phyloP scores from a whole-genome alignment of 1,140 invertebrate genomes.

The Meteorus sp. region DNA sequence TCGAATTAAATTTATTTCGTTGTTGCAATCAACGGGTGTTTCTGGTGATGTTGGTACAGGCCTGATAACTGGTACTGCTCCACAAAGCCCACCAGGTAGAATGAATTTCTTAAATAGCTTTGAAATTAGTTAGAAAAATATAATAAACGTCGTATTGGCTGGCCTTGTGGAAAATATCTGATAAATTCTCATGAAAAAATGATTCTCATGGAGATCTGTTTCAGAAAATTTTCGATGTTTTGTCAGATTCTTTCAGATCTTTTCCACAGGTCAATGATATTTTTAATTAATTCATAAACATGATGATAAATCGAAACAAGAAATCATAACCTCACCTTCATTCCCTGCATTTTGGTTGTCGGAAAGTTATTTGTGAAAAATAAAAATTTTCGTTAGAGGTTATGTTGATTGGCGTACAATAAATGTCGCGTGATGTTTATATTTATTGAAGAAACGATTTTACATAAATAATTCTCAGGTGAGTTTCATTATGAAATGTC shows the following conservation, averaged over 20 bases:
- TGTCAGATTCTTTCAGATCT: no score
- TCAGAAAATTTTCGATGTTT: no score
- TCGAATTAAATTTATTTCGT: constrained; percentile 41
- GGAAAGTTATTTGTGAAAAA: no score
- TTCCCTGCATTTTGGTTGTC: constrained; percentile 31
- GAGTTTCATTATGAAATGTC: no score
- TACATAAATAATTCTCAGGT: no score
- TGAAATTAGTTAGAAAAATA: no score
- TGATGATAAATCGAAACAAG: constrained; percentile 11
- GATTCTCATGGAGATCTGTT: no score
- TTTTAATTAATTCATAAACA: constrained; percentile 1
- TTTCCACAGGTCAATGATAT: not conserved
- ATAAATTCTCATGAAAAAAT: no score
- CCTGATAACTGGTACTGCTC: constrained; percentile 45
- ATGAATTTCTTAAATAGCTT: constrained; percentile 56
- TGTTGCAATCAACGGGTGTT: constrained; percentile 24
- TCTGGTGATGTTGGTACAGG: constrained; percentile 25
- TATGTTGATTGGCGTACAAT: not conserved
- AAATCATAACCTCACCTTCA: constrained; percentile 31
- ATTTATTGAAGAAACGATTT: no score
- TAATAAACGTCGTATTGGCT: no score
- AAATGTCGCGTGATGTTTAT: not conserved
- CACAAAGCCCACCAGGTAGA: constrained; percentile 53
- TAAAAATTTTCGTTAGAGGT: not conserved
- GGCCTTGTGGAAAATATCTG: no score